Conservation (phyloP, 2,888 invertebrate genomes). For the Dolichomitus sp. region DNA sequence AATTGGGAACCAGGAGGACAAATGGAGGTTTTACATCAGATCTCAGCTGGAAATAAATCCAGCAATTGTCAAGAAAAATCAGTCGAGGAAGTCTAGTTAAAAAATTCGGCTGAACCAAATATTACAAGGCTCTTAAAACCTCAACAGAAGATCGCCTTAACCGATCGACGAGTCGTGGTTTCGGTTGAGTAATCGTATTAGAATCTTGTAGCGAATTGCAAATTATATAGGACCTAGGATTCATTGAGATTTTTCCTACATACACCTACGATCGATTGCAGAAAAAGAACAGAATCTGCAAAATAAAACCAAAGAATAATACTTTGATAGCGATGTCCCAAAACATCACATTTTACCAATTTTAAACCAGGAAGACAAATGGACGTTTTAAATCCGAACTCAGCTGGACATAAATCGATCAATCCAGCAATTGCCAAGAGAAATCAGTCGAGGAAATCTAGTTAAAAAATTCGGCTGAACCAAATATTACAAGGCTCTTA, state of each 20-base stretch:
- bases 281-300: no score
- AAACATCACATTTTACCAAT: no score
- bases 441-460: neutral
- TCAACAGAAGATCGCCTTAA: conserved; percentile 1
- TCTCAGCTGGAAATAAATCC: neutral
- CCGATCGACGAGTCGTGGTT: conserved; percentile 17
- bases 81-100: neutral
- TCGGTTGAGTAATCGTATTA: conserved; percentile 38
- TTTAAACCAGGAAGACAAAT: no score
- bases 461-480: conserved; percentile 21
- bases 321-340: no score
- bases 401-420: neutral
- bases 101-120: conserved; percentile 19
- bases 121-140: neutral
- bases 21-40: no score
- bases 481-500: neutral
- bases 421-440: neutral
- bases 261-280: conserved; percentile 25
- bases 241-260: conserved; percentile 33
- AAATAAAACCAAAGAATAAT: no score
- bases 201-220: conserved; percentile 18
- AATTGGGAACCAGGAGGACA: no score
- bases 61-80: conserved; percentile 11
- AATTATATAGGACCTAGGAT: conserved; percentile 8
- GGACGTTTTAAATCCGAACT: no score